A percentile compares a stretch with the other conserved stretches of the same genome.
phyloP scores from a whole-genome alignment of 2,797 vertebrate species.

The Anguilla megastoma region DNA sequence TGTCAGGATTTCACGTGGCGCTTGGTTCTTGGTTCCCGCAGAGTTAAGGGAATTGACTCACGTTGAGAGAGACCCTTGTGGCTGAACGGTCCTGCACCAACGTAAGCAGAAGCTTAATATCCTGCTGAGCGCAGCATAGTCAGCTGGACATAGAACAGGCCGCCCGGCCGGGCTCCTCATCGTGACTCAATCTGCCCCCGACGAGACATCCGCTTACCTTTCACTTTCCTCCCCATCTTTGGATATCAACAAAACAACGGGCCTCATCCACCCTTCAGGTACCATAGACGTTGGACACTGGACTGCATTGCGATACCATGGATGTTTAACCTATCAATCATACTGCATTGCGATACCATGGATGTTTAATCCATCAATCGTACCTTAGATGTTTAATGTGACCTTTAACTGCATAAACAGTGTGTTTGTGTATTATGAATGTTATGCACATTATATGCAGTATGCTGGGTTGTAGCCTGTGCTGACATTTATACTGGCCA shows the following conservation, averaged over 20 bases:
- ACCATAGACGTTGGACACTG: constrained; percentile 52
- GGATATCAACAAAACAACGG: constrained; percentile 47
- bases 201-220: constrained; percentile 46
- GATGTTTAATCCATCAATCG: constrained; percentile 38
- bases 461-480: constrained; percentile 35
- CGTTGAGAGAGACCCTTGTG: neutral
- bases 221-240: constrained; percentile 44
- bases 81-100: neutral
- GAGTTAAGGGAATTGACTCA: neutral
- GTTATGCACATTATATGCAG: neutral
- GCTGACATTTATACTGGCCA: constrained; percentile 29
- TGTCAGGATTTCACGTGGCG: neutral
- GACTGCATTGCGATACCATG: constrained; percentile 37
- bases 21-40: neutral
- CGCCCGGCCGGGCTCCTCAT: constrained; percentile 29
- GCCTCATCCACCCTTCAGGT: constrained; percentile 49
- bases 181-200: neutral
- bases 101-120: neutral
- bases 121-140: neutral
- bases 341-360: constrained; percentile 40
- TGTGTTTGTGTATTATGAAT: constrained; percentile 24
- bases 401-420: constrained; percentile 26
- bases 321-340: too few species aligned
- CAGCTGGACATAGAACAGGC: constrained; percentile 43
- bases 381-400: constrained; percentile 23